A percentile compares a stretch with the other conserved stretches of the same genome.
These are phyloP conservation scores for Sitta carolinensis DNA, from an alignment of 2,797 vertebrate species.

Conservation along the genomic window DNA sequence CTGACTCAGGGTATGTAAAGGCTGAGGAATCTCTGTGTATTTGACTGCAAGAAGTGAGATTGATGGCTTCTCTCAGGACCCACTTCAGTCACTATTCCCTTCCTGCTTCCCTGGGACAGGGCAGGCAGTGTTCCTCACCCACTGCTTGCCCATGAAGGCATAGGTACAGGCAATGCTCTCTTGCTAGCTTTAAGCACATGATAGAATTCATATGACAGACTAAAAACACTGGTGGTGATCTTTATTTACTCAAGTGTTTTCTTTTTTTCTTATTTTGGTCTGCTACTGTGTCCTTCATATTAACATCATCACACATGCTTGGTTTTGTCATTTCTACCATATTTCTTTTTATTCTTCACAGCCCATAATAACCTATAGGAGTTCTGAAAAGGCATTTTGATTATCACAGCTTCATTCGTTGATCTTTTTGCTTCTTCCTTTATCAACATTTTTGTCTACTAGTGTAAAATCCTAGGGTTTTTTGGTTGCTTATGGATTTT, in stretches of 20 bases:
- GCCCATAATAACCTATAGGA: neutral
- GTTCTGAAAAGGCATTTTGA: neutral
- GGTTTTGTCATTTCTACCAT: neutral
- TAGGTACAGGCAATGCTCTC: neutral
- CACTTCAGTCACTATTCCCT: neutral
- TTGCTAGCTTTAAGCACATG: neutral
- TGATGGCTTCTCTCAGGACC: neutral
- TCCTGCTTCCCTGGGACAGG: neutral
- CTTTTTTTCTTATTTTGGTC: neutral
- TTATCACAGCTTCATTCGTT: neutral
- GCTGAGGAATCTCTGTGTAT: neutral
- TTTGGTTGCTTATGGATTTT: neutral
- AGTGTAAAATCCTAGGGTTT: neutral
- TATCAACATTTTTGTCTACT: neutral
- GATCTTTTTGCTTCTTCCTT: neutral
- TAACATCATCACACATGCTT: neutral
- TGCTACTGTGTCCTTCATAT: neutral
- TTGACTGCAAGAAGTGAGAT: neutral
- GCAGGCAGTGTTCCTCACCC: neutral
- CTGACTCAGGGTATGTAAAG: neutral
- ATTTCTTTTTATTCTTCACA: neutral
- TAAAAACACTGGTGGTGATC: neutral
- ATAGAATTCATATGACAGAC: neutral
- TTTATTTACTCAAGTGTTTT: neutral
- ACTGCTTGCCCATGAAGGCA: constrained; percentile 5